These are phyloP conservation scores for Helogale parvula DNA, from an alignment of 2,113 vertebrate species.

Conservation along the genomic window DNA sequence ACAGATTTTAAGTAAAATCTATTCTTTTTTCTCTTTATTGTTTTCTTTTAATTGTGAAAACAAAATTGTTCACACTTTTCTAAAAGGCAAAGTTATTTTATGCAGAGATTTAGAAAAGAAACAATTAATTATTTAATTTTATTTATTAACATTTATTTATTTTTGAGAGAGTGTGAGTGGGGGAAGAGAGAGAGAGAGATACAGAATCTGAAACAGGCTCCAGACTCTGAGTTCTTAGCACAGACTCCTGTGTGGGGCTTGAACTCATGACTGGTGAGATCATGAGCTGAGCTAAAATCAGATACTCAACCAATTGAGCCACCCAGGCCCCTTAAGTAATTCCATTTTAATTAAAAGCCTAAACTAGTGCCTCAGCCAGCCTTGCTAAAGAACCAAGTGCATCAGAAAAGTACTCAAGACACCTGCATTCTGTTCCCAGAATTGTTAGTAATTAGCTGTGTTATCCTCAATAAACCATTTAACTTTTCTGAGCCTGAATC, in stretches of 20 bases:
- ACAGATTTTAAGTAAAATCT: background rate
- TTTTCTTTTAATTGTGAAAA: background rate
- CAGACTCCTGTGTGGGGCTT: too few species aligned
- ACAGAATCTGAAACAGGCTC: too few species aligned
- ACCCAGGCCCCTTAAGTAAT: background rate
- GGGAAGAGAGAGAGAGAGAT: too few species aligned
- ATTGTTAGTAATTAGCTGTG: background rate
- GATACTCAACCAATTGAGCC: too few species aligned
- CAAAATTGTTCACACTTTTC: background rate
- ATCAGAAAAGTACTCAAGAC: background rate
- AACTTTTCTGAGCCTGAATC: background rate
- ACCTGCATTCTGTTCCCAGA: background rate
- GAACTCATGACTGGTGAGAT: too few species aligned
- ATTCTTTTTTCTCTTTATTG: background rate
- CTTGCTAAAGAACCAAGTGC: background rate
- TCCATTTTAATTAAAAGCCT: background rate
- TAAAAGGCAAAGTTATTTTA: background rate
- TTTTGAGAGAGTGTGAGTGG: too few species aligned
- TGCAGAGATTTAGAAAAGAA: background rate
- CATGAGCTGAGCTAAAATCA: too few species aligned
- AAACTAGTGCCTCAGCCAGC: background rate
- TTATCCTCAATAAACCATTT: background rate
- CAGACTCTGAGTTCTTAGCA: too few species aligned
- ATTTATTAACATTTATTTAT: too few species aligned
- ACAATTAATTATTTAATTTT: background rate